These are phyloP conservation scores for Ploceus nigricollis DNA, from an alignment of 2,113 vertebrate species.

Conservation along the genomic window DNA sequence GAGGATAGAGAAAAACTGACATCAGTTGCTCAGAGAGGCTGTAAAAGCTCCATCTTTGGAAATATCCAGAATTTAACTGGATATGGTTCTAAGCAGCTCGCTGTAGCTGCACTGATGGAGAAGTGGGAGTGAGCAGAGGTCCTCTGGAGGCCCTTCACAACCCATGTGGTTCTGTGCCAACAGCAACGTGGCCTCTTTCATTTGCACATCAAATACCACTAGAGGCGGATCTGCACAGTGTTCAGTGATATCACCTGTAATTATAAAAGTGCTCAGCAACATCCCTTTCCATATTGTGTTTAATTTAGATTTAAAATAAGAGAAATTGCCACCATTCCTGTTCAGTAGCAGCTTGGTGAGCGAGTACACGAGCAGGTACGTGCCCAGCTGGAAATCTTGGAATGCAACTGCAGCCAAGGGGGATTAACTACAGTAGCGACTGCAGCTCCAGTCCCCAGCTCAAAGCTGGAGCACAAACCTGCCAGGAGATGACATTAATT, in stretches of 20 bases:
- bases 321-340: neutral
- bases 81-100: neutral
- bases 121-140: neutral
- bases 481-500: neutral
- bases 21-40: neutral
- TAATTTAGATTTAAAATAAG: neutral
- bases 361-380: neutral
- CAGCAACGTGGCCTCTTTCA: neutral
- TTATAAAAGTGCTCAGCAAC: neutral
- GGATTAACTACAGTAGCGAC: neutral
- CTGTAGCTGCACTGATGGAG: neutral
- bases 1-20: neutral
- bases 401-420: fast-evolving
- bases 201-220: neutral
- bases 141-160: neutral
- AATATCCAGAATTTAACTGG: neutral
- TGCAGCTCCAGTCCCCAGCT: neutral
- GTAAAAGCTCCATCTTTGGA: neutral
- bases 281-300: neutral
- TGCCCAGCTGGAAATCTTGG: neutral
- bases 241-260: neutral
- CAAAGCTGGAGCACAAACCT: neutral
- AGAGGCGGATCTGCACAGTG: neutral
- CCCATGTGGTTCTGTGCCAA: neutral
- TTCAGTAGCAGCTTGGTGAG: neutral